Percentiles rank a stretch among this genome's conserved stretches.
Evolutionary conservation across 2,888 invertebrate genomes (phyloP).

Genomic region (Pheosia tremula): DNA sequence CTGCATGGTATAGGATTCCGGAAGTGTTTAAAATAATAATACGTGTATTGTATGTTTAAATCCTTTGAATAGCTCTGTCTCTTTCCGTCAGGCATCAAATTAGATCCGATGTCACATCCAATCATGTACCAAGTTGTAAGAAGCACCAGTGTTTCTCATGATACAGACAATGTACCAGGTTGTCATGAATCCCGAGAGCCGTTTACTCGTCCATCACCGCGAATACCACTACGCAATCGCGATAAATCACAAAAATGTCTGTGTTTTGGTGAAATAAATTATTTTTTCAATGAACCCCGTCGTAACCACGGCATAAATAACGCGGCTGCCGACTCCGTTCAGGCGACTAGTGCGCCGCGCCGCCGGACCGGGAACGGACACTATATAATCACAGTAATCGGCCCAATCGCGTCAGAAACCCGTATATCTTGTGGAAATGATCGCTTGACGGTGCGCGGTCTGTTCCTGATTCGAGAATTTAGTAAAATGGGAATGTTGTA

Average conservation of each 20-base stretch:
- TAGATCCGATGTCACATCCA: no score
- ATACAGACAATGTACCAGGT: constrained; percentile 7
- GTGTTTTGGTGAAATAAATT: constrained; percentile 25
- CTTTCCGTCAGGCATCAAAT: background rate
- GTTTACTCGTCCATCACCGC: constrained; percentile 5
- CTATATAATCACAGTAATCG: constrained; percentile 45
- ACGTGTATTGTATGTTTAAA: background rate
- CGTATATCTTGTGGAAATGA: constrained; percentile 41
- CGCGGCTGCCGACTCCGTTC: constrained; percentile 15
- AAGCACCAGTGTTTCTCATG: background rate
- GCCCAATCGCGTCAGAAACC: constrained; percentile 38
- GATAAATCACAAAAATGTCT: constrained; percentile 33
- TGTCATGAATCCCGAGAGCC: constrained; percentile 11
- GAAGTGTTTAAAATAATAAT: background rate
- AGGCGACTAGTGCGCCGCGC: constrained; percentile 15
- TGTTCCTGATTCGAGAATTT: constrained; percentile 12
- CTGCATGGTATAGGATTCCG: no score
- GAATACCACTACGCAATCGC: constrained; percentile 12
- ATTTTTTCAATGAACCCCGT: constrained; percentile 32
- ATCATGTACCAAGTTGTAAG: background rate
- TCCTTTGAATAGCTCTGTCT: background rate
- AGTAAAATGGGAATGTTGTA: constrained; percentile 5
- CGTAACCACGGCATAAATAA: constrained; percentile 22
- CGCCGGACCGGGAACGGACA: constrained; percentile 15
- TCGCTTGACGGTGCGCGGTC: constrained; percentile 17